Base-by-base conservation (phyloP, 2,113 vertebrate species). In the Agapornis roseicollis region DNA sequence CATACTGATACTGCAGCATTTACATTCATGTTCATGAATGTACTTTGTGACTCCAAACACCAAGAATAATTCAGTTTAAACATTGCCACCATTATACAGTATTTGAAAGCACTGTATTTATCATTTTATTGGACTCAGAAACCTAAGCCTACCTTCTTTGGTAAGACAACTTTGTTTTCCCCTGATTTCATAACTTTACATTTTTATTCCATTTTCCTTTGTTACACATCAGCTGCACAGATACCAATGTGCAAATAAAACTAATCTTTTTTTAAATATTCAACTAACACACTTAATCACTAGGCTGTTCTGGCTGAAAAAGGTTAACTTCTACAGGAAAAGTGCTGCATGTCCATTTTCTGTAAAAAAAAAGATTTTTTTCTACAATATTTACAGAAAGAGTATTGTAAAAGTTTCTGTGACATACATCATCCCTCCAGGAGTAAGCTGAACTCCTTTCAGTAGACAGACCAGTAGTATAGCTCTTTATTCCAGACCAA, bases 371-470 rank as follows among this genome's bases (percentile, higher is more conserved):
- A 6, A 11, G 11, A 2, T 49, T 18, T 56, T 56, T 39, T 65
- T 78, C 24, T 46, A 76, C 17, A 56, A 41, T 53, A 80, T 50
- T 85, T 65, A 80, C 6, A n/a, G 29, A 69, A 88, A 87, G 13
- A 6, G 3, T 28, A 50, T 25, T 55, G 27, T 44, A 52, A 60
- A 90, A 78, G 29, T 64, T 64, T 73, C 73, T 41, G 22, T 89
- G 52, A 98, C 98, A 0, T 98, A 99, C 98, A 84, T 99, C 98
- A 89, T 98, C 98, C 94, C 98, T 98, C 98, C 98, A 99, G 39
- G 98, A 99, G 92, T 96, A 99, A 89, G 98, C 28, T 0, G 98
- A 99, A 88, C 98, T 98, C 97, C 98, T 97, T 84, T 98, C 98
- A 1, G 98, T 98, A 74, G 98, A 99, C 35, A 98, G 82, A 33